Base-by-base conservation (phyloP, 2,113 vertebrate species). In the Pteropus alecto region DNA sequence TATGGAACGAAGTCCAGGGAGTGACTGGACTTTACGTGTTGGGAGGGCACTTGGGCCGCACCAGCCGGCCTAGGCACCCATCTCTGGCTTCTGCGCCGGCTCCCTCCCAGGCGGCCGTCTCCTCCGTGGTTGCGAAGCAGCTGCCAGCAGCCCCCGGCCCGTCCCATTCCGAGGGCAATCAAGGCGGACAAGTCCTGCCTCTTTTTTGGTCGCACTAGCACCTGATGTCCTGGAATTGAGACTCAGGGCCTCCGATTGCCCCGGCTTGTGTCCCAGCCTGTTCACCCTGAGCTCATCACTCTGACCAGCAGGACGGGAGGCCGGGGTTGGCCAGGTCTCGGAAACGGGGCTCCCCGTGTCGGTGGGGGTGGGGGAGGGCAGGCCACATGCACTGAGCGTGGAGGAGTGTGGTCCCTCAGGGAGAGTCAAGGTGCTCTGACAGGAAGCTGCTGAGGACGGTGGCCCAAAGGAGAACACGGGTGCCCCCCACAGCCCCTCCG, bases 31-130 rank as follows among this genome's bases (percentile, higher is more conserved):
- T 26, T 58, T 51, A 14, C 2, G 1, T 46, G 6, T 46, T 35
- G 22, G 3, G 5, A 3, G 38, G 76, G 35, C 2, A 21, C 30
- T 2, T 1, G 10, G 51, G 2, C 21, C 1, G 6, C 41, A 26
- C 82, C 33, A 24, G 16, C 33, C 1, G 4, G 10, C 33, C 43
- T 68, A 0, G 14, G 33, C 12, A 6, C 33, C 19, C 22, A 6
- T 63, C 51, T 33, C 28, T 8, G 5, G 46, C 30, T 65, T 60
- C 38, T 14, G 38, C 3, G 1, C 56, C 2, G 70, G 14, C 46
- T n/a, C 68, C 60, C 43, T n/a, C 13, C 33, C 43, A 7, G 18
- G 56, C 28, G 41, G 68, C 58, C 14, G 24, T 26, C n/a, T 76
- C 58, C 19, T 15, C 21, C 43, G 58, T 3, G 79, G 43, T 26